These are phyloP conservation scores for Caradrina clavipalpis DNA, from an alignment of 2,888 invertebrate species.

Conservation along the genomic window DNA sequence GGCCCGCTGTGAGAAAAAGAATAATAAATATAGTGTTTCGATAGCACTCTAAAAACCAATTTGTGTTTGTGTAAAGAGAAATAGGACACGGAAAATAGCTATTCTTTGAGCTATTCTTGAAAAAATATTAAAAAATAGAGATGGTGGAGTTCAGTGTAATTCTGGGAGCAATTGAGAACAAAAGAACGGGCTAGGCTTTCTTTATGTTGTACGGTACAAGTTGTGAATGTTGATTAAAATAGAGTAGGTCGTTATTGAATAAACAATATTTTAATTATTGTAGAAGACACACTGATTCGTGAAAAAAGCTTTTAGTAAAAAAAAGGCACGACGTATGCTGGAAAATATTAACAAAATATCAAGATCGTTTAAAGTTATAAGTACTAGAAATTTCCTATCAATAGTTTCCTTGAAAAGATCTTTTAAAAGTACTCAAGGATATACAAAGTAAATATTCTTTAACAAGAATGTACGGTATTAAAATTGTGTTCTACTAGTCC, in stretches of 20 bases:
- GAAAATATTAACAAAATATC: too few relatives aligned
- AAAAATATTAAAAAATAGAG: constrained; percentile 18
- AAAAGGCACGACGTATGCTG: neutral
- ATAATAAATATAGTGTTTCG: constrained; percentile 12
- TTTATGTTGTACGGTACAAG: neutral
- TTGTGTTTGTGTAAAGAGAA: constrained; percentile 17
- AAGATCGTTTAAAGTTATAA: neutral
- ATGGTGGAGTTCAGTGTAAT: constrained; percentile 4
- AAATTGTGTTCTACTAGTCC: constrained; percentile 1
- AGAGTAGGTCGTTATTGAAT: neutral
- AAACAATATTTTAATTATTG: neutral
- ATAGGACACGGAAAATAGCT: constrained; percentile 4
- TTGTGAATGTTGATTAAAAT: neutral
- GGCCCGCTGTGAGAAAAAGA: constrained; percentile 2
- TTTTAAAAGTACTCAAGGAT: constrained; percentile 1
- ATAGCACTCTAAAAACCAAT: constrained; percentile 19
- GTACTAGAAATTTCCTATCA: neutral
- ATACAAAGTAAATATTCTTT: neutral
- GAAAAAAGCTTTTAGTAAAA: neutral
- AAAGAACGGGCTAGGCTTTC: neutral
- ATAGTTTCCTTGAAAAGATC: neutral
- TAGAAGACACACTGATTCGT: neutral
- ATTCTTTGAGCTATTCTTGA: constrained; percentile 14
- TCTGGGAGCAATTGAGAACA: constrained; percentile 9
- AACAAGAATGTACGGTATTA: constrained; percentile 20